phyloP scores from a whole-genome alignment of 2,113 vertebrate genomes.

The Sinocyclocheilus anshuiensis region DNA sequence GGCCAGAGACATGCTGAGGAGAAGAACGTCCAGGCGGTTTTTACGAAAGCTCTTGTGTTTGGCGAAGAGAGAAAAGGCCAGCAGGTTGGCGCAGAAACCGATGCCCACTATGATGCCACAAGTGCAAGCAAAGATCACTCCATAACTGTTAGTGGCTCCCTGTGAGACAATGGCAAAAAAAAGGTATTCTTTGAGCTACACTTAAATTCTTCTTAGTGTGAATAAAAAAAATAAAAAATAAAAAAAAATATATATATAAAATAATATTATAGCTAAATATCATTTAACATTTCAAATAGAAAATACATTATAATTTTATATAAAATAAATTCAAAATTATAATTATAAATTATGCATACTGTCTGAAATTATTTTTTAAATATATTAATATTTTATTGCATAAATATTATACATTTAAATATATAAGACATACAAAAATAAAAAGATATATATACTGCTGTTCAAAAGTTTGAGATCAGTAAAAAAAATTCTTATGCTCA shows the following conservation, averaged over 20 bases:
- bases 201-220: not conserved
- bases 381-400: no score
- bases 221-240: not conserved
- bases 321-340: no score
- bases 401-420: no score
- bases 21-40: slow-evolving; percentile 74
- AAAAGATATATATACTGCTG: no score
- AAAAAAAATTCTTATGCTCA: no score
- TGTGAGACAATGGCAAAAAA: slow-evolving; percentile 10
- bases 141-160: slow-evolving; percentile 65
- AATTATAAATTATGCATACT: no score
- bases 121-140: slow-evolving; percentile 73
- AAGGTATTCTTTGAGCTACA: not conserved
- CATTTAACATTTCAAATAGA: not conserved
- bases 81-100: slow-evolving; percentile 75
- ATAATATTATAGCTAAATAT: not conserved
- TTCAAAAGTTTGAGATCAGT: no score
- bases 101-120: slow-evolving; percentile 74
- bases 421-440: no score
- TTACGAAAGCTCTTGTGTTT: slow-evolving; percentile 74
- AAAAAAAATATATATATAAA: no score
- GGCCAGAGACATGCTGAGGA: slow-evolving; percentile 76
- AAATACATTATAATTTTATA: not conserved
- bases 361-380: not conserved
- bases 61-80: slow-evolving; percentile 77